Evolutionary conservation across 2,113 vertebrate species (phyloP).

Genomic region (Nannobrachium achirus): DNA sequence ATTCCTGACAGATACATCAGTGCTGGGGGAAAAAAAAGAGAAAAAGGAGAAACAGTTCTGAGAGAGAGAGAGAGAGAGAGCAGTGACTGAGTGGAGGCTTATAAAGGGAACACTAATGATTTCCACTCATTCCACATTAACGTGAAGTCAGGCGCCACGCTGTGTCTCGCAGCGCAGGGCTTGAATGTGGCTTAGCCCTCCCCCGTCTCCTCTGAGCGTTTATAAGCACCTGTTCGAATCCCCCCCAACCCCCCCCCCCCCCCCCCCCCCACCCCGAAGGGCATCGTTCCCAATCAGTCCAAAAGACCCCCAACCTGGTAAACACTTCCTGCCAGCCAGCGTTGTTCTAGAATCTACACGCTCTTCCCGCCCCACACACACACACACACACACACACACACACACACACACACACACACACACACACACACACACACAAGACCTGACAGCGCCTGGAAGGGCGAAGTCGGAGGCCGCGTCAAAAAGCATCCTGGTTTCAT

Average conservation of each 20-base stretch:
- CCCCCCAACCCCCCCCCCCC: not conserved
- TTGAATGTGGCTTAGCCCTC: slow-evolving; percentile 1
- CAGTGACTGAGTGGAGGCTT: no score
- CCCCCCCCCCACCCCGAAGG: not conserved
- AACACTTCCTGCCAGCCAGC: slow-evolving; percentile 38
- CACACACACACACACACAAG: no score
- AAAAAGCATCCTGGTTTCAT: slow-evolving; percentile 26
- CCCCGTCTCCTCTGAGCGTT: not conserved
- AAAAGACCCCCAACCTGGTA: slow-evolving; percentile 38
- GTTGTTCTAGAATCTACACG: no score
- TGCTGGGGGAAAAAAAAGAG: not conserved
- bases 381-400: not conserved
- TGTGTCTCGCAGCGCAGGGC: slow-evolving; percentile 13
- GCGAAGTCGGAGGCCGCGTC: slow-evolving; percentile 13
- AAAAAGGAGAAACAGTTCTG: not conserved
- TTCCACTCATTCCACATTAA: slow-evolving; percentile 43
- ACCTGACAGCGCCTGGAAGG: no score
- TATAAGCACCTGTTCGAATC: slow-evolving; percentile 30
- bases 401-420: no score
- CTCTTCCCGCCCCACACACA: slow-evolving; percentile 14
- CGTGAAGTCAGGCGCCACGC: slow-evolving; percentile 36
- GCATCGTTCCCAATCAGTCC: slow-evolving; percentile 31
- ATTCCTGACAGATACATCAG: slow-evolving; percentile 15
- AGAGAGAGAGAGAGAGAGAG: no score
- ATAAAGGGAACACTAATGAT: slow-evolving; percentile 36